Conservation (phyloP, 2,888 invertebrate genomes). For the Tachina fera region DNA sequence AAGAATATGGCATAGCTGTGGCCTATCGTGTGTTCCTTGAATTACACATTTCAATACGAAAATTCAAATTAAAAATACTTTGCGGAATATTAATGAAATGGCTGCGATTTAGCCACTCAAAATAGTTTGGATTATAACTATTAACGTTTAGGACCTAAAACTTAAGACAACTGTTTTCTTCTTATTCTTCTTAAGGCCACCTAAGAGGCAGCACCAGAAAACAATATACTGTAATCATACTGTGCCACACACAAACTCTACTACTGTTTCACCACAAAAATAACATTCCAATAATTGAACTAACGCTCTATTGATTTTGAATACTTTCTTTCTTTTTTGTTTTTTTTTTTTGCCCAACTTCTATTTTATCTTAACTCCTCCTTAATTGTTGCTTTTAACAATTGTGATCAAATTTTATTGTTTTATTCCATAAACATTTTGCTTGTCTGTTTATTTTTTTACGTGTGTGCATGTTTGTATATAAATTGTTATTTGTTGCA, state of each 20-base stretch:
- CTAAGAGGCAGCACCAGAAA: slow-evolving; percentile 16
- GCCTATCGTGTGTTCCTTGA: too few relatives aligned
- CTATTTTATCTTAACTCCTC: slow-evolving; percentile 48
- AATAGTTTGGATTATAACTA: too few relatives aligned
- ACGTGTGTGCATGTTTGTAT: neutral
- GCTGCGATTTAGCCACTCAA: too few relatives aligned
- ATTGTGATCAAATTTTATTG: slow-evolving; percentile 50
- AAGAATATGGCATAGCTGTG: too few relatives aligned
- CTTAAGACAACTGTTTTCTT: neutral
- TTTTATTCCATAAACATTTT: slow-evolving; percentile 21
- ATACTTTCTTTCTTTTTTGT: slow-evolving; percentile 56
- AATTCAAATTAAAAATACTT: too few relatives aligned
- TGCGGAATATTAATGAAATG: too few relatives aligned
- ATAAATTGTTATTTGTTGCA: slow-evolving; percentile 57
- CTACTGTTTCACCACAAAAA: slow-evolving; percentile 62
- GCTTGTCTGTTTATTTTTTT: neutral
- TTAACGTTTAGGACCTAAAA: neutral
- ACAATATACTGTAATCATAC: slow-evolving; percentile 25
- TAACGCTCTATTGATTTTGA: slow-evolving; percentile 55
- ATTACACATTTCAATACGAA: too few relatives aligned
- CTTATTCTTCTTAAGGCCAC: slow-evolving; percentile 29
- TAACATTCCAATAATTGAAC: slow-evolving; percentile 34
- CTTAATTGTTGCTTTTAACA: slow-evolving; percentile 61
- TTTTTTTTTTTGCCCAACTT: neutral
- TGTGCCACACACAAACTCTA: slow-evolving; percentile 52